A percentile compares a stretch with the other conserved stretches of the same genome.
Evolutionary conservation across 2,888 invertebrate species (phyloP).

Genomic region (Ophion slaviceki): DNA sequence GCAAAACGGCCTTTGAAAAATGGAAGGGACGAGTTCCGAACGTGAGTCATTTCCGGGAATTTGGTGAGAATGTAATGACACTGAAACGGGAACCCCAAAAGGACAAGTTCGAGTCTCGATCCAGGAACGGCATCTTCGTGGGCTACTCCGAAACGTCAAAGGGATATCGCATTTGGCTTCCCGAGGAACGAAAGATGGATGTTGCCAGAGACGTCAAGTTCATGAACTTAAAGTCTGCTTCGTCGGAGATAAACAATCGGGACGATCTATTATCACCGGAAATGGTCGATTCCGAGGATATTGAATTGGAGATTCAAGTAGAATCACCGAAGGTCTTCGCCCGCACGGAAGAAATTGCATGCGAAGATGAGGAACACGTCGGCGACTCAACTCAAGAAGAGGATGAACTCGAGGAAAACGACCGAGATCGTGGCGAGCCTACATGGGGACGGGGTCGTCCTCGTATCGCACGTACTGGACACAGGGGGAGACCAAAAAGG

Average conservation of each 20-base stretch:
- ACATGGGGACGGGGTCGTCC: neutral
- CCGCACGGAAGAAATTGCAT: neutral
- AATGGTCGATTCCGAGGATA: neutral
- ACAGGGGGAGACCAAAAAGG: conserved; percentile 39
- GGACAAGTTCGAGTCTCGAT: neutral
- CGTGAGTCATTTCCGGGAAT: neutral
- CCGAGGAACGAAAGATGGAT: neutral
- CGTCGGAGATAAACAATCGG: neutral
- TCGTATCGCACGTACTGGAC: neutral
- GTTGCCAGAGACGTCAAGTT: neutral
- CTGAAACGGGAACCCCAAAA: neutral
- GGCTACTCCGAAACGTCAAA: neutral
- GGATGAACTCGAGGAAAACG: neutral
- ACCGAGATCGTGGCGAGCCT: neutral
- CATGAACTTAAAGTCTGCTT: neutral
- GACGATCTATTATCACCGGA: neutral
- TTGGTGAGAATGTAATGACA: neutral
- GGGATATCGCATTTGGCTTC: neutral
- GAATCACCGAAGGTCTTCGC: neutral
- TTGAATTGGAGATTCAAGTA: neutral
- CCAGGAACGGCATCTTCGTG: neutral
- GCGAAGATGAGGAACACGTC: too few relatives aligned
- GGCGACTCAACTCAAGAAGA: neutral
- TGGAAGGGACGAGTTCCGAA: neutral
- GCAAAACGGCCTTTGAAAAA: neutral